Conservation (phyloP, 2,797 vertebrate species). For the Sebastes diploproa region DNA sequence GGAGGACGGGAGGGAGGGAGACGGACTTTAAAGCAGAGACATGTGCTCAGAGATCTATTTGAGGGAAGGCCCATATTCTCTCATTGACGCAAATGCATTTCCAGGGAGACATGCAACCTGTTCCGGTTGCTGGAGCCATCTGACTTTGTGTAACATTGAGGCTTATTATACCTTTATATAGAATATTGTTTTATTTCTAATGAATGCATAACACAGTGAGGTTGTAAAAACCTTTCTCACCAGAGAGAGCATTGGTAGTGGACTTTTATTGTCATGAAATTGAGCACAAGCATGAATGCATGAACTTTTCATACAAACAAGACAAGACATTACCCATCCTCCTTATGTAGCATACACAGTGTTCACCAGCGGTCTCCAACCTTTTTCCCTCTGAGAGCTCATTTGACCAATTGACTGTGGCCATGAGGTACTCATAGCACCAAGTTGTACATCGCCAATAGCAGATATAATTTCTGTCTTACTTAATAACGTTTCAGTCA, state of each 20-base stretch:
- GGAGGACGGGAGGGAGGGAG: constrained; percentile 10
- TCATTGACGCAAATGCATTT: constrained; percentile 77
- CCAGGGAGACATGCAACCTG: constrained; percentile 67
- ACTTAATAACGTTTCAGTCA: too few relatives aligned
- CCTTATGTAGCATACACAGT: not conserved
- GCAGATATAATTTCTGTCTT: too few relatives aligned
- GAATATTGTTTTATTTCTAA: not conserved
- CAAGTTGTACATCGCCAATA: too few relatives aligned
- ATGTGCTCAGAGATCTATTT: constrained; percentile 74
- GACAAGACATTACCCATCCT: not conserved
- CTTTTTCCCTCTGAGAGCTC: too few relatives aligned
- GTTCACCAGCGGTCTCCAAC: fast-evolving
- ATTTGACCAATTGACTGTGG: too few relatives aligned
- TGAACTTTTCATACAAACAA: not conserved
- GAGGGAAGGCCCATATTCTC: constrained; percentile 77
- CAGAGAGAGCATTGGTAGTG: not conserved
- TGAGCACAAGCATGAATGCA: not conserved
- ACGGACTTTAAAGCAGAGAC: constrained; percentile 57
- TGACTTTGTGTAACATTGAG: constrained; percentile 36
- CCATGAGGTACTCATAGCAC: too few relatives aligned
- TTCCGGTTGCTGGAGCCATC: constrained; percentile 43
- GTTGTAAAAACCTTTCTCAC: not conserved
- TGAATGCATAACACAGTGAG: not conserved
- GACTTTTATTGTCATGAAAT: not conserved
- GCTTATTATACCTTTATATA: constrained; percentile 41